Conservation (phyloP, 1,140 invertebrate genomes). For the Venturia canescens region DNA sequence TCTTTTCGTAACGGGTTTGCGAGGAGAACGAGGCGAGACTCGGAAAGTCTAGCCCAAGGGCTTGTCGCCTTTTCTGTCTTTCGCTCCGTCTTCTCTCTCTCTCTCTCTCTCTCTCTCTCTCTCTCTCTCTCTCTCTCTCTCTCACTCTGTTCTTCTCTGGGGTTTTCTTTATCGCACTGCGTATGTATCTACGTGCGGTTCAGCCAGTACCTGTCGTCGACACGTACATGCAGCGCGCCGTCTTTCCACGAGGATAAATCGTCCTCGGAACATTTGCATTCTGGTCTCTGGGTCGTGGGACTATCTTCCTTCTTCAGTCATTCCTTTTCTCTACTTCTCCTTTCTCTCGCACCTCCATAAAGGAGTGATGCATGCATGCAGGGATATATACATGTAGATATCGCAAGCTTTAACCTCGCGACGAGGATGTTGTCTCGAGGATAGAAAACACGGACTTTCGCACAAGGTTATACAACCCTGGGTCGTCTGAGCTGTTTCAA, state of each 20-base stretch:
- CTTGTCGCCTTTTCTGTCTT: conserved; percentile 3
- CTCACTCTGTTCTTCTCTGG: background rate
- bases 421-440: conserved; percentile 28
- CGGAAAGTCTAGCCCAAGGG: conserved; percentile 23
- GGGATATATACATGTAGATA: background rate
- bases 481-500: conserved; percentile 24
- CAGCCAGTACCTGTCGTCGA: conserved; percentile 47
- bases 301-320: conserved; percentile 38
- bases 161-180: background rate
- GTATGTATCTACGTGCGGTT: conserved; percentile 40
- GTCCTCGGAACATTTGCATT: conserved; percentile 51
- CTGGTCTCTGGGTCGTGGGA: conserved; percentile 30
- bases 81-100: background rate
- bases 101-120: background rate
- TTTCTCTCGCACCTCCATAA: background rate
- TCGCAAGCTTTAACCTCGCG: conserved; percentile 10
- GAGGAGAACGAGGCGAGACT: conserved; percentile 23
- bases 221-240: conserved; percentile 47
- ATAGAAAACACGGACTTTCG: conserved; percentile 33
- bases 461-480: background rate
- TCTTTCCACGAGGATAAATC: conserved; percentile 48
- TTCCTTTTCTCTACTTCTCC: background rate
- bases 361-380: background rate
- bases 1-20: conserved; percentile 35
- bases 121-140: background rate